These are phyloP conservation scores for Zhuqinia jingwanae DNA, from an alignment of 2,888 invertebrate species.

Conservation along the genomic window DNA sequence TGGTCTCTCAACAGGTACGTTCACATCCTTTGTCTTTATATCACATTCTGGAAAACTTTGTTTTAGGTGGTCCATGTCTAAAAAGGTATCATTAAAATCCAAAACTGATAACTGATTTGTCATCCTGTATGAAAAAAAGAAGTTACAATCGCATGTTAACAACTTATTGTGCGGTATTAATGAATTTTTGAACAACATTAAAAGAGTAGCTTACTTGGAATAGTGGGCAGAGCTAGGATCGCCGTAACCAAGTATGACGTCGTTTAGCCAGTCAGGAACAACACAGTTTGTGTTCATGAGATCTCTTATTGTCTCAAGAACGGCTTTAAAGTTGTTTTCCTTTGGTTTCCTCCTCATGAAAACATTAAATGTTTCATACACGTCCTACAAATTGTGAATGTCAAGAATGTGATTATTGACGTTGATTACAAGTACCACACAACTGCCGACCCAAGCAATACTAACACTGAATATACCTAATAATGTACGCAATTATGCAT, in stretches of 20 bases:
- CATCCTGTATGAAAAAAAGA: constrained; percentile 84
- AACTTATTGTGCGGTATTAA: no score
- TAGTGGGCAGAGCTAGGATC: constrained; percentile 99
- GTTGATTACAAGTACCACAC: no score
- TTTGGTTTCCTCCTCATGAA: constrained; percentile 99
- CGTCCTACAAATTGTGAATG: constrained; percentile 84
- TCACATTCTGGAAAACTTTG: constrained; percentile 92
- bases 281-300: constrained; percentile 99
- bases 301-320: constrained; percentile 98
- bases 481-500: no score
- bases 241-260: constrained; percentile 98
- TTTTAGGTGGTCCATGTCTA: constrained; percentile 93
- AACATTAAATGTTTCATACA: constrained; percentile 96
- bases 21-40: constrained; percentile 86
- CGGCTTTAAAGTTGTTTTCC: constrained; percentile 99
- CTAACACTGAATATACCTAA: no score
- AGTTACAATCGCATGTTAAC: no score
- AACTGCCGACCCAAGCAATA: no score
- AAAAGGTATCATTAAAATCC: constrained; percentile 99
- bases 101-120: constrained; percentile 90
- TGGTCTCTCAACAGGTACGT: constrained; percentile 87
- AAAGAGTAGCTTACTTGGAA: constrained; percentile 84
- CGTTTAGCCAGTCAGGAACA: constrained; percentile 97
- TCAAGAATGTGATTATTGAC: background rate
- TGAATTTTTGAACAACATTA: background rate